Evolutionary conservation across 2,888 invertebrate genomes (phyloP), one percentile per base, ranked within the genome.

Genomic region (Drosophila mimica): DNA sequence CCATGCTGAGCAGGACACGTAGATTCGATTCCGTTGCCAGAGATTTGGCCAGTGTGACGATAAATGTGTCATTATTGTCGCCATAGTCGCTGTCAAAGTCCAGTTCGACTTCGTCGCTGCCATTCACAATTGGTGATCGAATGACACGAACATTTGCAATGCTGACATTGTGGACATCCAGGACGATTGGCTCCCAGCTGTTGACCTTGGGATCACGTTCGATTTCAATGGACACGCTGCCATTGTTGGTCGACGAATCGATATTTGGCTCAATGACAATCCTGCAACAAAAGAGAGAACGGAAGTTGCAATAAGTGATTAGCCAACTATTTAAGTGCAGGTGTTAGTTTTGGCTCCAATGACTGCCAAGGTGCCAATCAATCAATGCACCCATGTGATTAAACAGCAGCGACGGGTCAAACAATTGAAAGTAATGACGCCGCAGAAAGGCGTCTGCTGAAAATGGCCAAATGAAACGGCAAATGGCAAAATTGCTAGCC

Each of bases 1-100:
- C 93, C 73, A 95, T 91, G 62, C 93, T 91, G 13, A 95, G 80
- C 13, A 93, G 83, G 78, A 95, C 94, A n/a, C 75, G 81, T 31
- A 92, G 64, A 31, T 86, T 68, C 33, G 77, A 57, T 40, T 89
- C 89, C 4, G 53, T 64, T 0, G 75, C 87, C 36, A 91, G 51
- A 3, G 79, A 58, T 68, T 89, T 91, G 31, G 76, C 73, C 33
- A 93, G 67, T 7, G 81, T 88, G 20, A 93, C 83, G 30, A 92
- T 81, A 79, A 92, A 93, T 11, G 93, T 91, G 25, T 88, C 79
- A 79, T 93, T 92, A 36, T 90, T 70, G 0, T 90, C 88, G 1
- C 92, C 92, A 71, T 93, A 93, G 38, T 91, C 89, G 57, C 91
- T 89, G 59, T 93, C 91, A 53, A 92, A 92, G 30, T 92, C 91